Conservation (phyloP, 2,888 invertebrate genomes). For the Elysia crispata region DNA sequence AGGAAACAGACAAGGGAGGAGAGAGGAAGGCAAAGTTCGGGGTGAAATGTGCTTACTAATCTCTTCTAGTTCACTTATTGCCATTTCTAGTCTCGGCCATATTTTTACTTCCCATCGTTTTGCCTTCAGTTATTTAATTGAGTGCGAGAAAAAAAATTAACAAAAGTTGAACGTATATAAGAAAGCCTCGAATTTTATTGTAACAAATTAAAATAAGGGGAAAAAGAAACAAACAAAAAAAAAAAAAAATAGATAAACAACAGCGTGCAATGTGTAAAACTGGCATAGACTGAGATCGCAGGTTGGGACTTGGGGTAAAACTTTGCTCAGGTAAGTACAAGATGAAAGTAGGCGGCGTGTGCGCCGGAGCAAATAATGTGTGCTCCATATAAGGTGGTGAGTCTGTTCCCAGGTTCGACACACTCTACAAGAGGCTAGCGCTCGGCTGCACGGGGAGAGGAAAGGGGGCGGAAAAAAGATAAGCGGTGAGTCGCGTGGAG, state of each 20-base stretch:
- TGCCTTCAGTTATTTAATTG: too few relatives aligned
- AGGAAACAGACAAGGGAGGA: background rate
- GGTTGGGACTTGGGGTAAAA: background rate
- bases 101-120: too few relatives aligned
- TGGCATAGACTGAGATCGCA: background rate
- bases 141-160: too few relatives aligned
- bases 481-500: background rate
- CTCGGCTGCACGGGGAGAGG: background rate
- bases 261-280: background rate
- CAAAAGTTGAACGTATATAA: too few relatives aligned
- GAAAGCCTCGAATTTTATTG: too few relatives aligned
- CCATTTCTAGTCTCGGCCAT: too few relatives aligned
- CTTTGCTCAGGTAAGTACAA: background rate
- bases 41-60: too few relatives aligned
- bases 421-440: background rate
- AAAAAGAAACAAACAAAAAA: too few relatives aligned
- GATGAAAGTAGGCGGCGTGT: background rate
- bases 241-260: too few relatives aligned
- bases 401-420: background rate
- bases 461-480: background rate
- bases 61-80: too few relatives aligned
- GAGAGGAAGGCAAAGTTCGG: background rate
- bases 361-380: conserved; percentile 11
- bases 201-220: too few relatives aligned
- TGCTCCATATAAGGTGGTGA: conserved; percentile 42